phyloP scores from a whole-genome alignment of 2,797 vertebrate genomes.

The Alfaro cultratus region DNA sequence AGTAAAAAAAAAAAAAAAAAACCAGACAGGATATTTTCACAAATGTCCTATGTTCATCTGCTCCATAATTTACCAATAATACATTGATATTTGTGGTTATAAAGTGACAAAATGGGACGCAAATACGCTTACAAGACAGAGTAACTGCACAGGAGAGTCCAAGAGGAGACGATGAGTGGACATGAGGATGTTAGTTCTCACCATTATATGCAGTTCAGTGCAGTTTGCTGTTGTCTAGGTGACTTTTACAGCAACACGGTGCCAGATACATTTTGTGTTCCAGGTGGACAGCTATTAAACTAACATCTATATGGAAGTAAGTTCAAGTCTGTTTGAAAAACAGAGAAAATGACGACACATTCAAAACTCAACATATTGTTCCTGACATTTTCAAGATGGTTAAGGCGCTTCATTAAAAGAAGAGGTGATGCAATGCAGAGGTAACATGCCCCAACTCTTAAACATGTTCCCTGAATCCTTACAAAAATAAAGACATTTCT shows the following conservation, averaged over 20 bases:
- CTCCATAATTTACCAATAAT: background rate
- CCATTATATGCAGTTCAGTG: background rate
- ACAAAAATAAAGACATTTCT: background rate
- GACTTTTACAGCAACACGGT: background rate
- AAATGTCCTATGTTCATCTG: background rate
- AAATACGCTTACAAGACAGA: background rate
- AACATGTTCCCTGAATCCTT: background rate
- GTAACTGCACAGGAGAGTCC: background rate
- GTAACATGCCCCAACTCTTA: background rate
- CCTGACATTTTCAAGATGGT: background rate
- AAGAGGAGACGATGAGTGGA: background rate
- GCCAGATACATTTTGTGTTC: background rate
- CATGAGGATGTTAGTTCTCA: background rate
- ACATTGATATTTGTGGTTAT: background rate
- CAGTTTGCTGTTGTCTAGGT: background rate
- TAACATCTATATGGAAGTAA: background rate
- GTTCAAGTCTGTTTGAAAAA: background rate
- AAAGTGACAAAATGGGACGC: background rate
- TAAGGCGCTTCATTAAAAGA: background rate
- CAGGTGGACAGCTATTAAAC: background rate
- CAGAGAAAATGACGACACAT: background rate
- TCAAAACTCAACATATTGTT: background rate
- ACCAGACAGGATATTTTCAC: background rate
- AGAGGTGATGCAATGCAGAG: background rate
- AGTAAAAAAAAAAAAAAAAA: background rate